Evolutionary conservation across 2,113 vertebrate species (phyloP), one percentile per base, ranked within the genome.

Genomic region (Ochotona princeps): DNA sequence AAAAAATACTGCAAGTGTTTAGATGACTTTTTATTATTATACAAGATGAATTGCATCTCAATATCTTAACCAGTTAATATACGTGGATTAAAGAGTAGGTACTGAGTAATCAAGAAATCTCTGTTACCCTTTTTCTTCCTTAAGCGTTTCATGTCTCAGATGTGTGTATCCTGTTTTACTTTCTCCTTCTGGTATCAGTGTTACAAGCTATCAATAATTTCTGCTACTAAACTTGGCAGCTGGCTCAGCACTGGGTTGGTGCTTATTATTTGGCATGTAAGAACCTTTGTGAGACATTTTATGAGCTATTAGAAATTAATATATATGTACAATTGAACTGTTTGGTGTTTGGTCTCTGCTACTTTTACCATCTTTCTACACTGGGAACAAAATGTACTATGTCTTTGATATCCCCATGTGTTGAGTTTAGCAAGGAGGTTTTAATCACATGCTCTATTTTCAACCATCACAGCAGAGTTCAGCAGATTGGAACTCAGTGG

Each of bases 401-500:
- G 78, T 75, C 51, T 88, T 91, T 76, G 69, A 87, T 90, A 84
- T 87, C 65, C 32, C 72, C 44, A 18, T 73, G 88, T 93, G 49
- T 54, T 90, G 69, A 35, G 51, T 92, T 93, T 79, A 67, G 66
- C 20, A 49, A 4, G 32, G n/a, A 86, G 60, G 83, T 49, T 91
- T 91, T 94, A 76, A 81, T 86, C 83, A 87, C 66, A 76, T 61
- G 38, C 75, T 95, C 79, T 88, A 25, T 95, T 96, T 96, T 95
- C 93, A 92, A 83, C 72, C 26, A 60, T 65, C 23, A 35, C 74
- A 88, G 82, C 65, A 35, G n/a, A 85, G 30, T 93, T 94, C 66
- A 95, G 47, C 93, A 97, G 96, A 96, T 92, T 94, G 94, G 20
- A 18, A 57, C 93, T 96, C 94, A 73, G 92, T 93, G 30, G 96